A percentile compares a stretch with the other conserved stretches of the same genome.
Evolutionary conservation across 2,113 vertebrate species (phyloP).

Genomic region (Casuarius casuarius): DNA sequence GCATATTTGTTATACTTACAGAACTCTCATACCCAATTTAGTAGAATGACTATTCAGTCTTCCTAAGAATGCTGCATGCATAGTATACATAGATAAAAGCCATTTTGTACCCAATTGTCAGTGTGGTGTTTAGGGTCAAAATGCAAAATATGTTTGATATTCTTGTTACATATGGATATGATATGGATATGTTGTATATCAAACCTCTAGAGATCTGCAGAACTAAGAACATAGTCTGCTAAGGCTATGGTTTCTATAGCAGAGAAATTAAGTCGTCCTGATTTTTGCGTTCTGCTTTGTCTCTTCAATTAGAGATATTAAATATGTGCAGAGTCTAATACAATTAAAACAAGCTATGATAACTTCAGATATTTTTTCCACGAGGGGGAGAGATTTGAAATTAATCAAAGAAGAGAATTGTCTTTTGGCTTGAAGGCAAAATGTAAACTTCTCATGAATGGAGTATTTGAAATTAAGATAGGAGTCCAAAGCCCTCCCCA

Average conservation of each 20-base stretch:
- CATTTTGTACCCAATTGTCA: neutral
- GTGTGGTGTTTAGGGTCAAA: neutral
- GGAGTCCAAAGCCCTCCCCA: neutral
- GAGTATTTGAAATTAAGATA: neutral
- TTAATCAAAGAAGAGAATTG: neutral
- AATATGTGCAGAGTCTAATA: neutral
- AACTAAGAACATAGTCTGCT: neutral
- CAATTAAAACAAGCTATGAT: neutral
- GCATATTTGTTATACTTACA: neutral
- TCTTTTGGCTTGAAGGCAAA: neutral
- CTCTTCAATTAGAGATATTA: neutral
- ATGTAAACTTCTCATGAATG: neutral
- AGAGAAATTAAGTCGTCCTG: neutral
- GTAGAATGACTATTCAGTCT: neutral
- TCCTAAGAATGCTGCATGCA: neutral
- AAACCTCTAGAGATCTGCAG: neutral
- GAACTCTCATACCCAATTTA: neutral
- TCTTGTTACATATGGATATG: rapidly evolving
- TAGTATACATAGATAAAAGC: neutral
- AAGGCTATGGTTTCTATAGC: neutral
- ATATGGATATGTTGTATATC: neutral
- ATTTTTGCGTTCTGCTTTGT: neutral
- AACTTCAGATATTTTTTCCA: neutral
- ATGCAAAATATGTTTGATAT: neutral
- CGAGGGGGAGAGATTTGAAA: neutral